A percentile compares a stretch with the other conserved stretches of the same genome.
phyloP scores from a whole-genome alignment of 2,888 invertebrate genomes.

The Drosophila aldrichi region DNA sequence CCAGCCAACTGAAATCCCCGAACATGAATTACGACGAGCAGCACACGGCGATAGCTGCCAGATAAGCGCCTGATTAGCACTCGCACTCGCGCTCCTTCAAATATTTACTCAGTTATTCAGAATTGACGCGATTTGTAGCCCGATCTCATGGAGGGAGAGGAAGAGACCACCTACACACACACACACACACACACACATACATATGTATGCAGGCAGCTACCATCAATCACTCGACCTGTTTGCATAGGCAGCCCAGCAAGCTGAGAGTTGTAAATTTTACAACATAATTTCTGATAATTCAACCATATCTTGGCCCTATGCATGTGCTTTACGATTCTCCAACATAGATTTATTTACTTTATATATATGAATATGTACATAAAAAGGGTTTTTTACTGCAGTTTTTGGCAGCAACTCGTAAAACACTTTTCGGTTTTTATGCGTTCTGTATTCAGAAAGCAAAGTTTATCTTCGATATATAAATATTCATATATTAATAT shows the following conservation, averaged over 20 bases:
- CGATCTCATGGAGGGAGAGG: background rate
- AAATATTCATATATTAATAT: background rate
- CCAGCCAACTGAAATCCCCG: conserved; percentile 8
- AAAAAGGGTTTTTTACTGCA: conserved; percentile 32
- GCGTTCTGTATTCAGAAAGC: background rate
- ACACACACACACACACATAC: background rate
- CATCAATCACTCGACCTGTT: conserved; percentile 73
- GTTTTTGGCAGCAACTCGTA: conserved; percentile 60
- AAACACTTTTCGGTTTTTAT: conserved; percentile 69
- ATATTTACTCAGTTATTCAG: conserved; percentile 77
- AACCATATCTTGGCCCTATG: conserved; percentile 58
- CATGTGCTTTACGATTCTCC: conserved; percentile 70
- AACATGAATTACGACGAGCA: conserved; percentile 61
- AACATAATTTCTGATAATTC: conserved; percentile 80
- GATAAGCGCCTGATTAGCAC: conserved; percentile 78
- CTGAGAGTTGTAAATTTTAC: conserved; percentile 76
- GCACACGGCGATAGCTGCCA: conserved; percentile 45
- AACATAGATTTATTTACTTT: conserved; percentile 64
- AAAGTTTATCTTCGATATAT: conserved; percentile 1
- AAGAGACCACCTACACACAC: background rate
- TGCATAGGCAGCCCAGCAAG: conserved; percentile 45
- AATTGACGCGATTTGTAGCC: conserved; percentile 65
- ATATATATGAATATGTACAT: background rate
- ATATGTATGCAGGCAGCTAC: conserved; percentile 1
- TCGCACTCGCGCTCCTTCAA: conserved; percentile 38